A percentile compares a stretch with the other conserved stretches of the same genome.
phyloP scores from a whole-genome alignment of 2,113 vertebrate genomes.

The Macaca mulatta region DNA sequence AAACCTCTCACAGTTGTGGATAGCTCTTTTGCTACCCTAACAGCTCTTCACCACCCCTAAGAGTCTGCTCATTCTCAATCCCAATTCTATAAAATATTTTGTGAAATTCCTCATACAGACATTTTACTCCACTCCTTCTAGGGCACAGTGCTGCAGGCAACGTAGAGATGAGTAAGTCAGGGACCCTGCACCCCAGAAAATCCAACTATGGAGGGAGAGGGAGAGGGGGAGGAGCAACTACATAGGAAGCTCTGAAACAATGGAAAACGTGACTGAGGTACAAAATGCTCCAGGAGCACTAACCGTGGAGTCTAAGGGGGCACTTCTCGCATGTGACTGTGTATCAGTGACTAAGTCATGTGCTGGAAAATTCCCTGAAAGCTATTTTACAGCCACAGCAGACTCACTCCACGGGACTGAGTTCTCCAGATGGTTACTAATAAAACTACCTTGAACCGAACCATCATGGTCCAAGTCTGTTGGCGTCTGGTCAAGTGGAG shows the following conservation, averaged over 20 bases:
- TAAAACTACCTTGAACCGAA: background rate
- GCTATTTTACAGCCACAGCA: background rate
- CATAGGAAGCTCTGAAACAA: background rate
- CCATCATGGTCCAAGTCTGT: background rate
- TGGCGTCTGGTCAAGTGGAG: background rate
- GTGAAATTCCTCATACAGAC: background rate
- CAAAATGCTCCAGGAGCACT: background rate
- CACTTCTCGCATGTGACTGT: background rate
- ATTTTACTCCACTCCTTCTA: background rate
- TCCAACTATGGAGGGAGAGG: background rate
- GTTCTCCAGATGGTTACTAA: background rate
- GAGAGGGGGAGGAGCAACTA: background rate
- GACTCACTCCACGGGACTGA: background rate
- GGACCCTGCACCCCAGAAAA: background rate
- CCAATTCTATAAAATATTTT: background rate
- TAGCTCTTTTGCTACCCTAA: background rate
- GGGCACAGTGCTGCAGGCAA: background rate
- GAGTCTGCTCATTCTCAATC: background rate
- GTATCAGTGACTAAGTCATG: background rate
- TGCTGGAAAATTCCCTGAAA: background rate
- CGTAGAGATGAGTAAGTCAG: background rate
- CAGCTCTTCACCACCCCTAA: background rate
- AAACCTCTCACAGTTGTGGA: background rate
- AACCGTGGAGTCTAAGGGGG: background rate
- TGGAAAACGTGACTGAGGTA: background rate